Percentiles rank a stretch among this genome's conserved stretches.
Evolutionary conservation across 2,113 vertebrate species (phyloP).

Genomic region (Cyanocitta stelleri): DNA sequence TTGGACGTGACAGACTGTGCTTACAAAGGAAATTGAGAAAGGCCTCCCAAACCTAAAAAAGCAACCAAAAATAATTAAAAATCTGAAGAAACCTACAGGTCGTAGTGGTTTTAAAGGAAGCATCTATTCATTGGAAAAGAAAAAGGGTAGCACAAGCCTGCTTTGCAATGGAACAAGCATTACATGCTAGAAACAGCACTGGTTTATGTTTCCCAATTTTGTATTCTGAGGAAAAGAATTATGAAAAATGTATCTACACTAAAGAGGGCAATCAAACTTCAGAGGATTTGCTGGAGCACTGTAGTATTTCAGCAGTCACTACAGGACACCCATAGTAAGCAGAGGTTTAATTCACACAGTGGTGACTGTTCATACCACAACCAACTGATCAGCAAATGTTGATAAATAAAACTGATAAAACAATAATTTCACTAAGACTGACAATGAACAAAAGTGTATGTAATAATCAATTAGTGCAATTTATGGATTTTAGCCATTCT

Average conservation of each 20-base stretch:
- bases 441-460: slow-evolving; percentile 24
- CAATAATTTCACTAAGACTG: not conserved
- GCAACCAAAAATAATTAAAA: not conserved
- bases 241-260: not conserved
- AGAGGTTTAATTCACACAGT: slow-evolving; percentile 28
- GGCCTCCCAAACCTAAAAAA: not conserved
- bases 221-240: not conserved
- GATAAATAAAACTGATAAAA: slow-evolving; percentile 49
- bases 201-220: not conserved
- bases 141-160: not conserved
- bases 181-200: not conserved
- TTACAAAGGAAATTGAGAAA: not conserved
- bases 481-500: slow-evolving; percentile 6
- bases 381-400: slow-evolving; percentile 48
- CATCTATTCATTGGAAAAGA: not conserved
- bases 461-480: slow-evolving; percentile 1
- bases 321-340: not conserved
- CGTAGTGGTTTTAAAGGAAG: not conserved
- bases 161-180: not conserved
- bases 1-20: not conserved
- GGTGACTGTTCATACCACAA: slow-evolving; percentile 22
- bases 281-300: not conserved
- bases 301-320: slow-evolving; percentile 15
- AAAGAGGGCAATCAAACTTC: not conserved
- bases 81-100: not conserved